phyloP scores from a whole-genome alignment of 2,113 vertebrate genomes.

The Pipra filicauda region DNA sequence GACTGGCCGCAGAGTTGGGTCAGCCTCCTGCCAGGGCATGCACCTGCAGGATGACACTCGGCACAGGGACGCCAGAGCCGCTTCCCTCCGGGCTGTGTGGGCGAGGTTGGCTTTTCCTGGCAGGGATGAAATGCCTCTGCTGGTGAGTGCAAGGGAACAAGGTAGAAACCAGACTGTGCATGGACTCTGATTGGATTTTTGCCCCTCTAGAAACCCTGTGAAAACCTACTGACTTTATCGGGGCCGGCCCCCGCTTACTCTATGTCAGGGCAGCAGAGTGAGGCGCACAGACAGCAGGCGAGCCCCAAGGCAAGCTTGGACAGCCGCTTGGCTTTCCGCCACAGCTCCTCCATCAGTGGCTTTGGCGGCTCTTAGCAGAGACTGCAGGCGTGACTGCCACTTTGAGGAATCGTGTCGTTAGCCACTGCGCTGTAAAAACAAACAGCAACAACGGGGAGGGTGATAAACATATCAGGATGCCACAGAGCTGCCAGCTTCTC shows the following conservation, averaged over 20 bases:
- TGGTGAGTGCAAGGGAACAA: not conserved
- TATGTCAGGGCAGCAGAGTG: not conserved
- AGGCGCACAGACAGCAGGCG: not conserved
- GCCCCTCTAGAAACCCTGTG: not conserved
- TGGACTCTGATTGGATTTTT: not conserved
- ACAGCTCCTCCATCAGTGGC: constrained; percentile 36
- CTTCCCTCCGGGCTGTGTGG: fast-evolving
- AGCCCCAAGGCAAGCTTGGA: not conserved
- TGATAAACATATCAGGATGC: not conserved
- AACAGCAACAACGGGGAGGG: not conserved
- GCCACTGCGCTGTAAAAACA: constrained; percentile 45
- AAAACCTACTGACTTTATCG: not conserved
- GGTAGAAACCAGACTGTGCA: not conserved
- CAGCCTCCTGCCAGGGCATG: not conserved
- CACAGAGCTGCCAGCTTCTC: not conserved
- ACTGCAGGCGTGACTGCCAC: constrained; percentile 40
- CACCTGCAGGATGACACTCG: not conserved
- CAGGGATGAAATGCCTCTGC: not conserved
- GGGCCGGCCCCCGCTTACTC: not conserved
- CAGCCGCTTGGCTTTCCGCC: constrained; percentile 6
- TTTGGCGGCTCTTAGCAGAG: not conserved
- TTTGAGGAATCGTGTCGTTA: constrained; percentile 28
- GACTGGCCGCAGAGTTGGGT: fast-evolving
- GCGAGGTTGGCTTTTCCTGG: not conserved
- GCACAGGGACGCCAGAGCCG: not conserved